Conservation (phyloP, 2,797 vertebrate genomes). For the Crenichthys baileyi region DNA sequence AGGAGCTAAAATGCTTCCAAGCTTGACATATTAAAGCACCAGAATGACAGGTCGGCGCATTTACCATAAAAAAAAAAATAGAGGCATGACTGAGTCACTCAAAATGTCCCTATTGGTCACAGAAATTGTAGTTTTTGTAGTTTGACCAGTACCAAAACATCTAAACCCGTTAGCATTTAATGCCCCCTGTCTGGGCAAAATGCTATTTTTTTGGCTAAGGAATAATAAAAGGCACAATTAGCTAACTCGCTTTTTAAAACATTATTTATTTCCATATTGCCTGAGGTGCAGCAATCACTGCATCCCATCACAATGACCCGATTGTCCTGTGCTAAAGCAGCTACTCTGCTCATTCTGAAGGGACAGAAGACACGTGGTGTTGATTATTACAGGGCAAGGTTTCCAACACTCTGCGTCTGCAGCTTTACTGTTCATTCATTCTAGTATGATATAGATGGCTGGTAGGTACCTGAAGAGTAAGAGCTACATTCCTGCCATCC, state of each 20-base stretch:
- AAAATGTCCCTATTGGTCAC: neutral
- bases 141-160: neutral
- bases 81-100: neutral
- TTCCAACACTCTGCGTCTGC: neutral
- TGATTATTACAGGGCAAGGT: neutral
- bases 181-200: too few species aligned
- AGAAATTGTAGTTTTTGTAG: too few species aligned
- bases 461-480: neutral
- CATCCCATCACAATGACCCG: neutral
- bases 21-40: neutral
- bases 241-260: too few species aligned
- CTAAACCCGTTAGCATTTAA: neutral
- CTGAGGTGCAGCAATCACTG: too few species aligned
- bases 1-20: neutral
- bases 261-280: too few species aligned
- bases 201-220: too few species aligned
- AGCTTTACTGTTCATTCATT: neutral
- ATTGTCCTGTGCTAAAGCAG: neutral
- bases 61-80: neutral
- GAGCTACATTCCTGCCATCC: neutral
- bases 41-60: too few species aligned
- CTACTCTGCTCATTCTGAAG: too few species aligned
- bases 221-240: neutral
- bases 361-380: neutral
- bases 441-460: neutral